A percentile compares a stretch with the other conserved stretches of the same genome.
Evolutionary conservation across 1,140 invertebrate species (phyloP).

Genomic region (Neodiprion virginianus): DNA sequence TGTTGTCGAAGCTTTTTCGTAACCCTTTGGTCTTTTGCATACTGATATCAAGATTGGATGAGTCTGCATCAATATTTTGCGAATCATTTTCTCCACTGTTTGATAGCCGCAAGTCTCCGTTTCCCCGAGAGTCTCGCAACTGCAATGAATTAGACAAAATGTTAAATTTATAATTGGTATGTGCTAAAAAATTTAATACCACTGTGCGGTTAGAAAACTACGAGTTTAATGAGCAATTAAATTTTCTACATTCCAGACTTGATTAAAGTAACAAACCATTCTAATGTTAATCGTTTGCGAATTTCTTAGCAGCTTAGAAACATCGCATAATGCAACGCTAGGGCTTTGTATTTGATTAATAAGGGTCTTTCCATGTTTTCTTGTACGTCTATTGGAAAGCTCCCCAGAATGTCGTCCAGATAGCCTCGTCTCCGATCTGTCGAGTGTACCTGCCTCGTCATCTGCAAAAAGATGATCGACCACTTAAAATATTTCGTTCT

Average conservation of each 20-base stretch:
- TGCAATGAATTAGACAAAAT: background rate
- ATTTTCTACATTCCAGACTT: constrained; percentile 9
- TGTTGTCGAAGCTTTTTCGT: background rate
- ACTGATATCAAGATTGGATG: background rate
- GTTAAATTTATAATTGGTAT: no score
- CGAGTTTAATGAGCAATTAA: background rate
- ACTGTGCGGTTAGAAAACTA: no score
- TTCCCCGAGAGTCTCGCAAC: background rate
- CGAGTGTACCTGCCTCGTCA: background rate
- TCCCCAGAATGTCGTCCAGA: background rate
- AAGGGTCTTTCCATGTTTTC: background rate
- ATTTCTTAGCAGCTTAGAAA: constrained; percentile 50
- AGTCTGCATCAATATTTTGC: background rate
- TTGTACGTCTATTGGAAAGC: background rate
- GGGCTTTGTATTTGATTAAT: constrained; percentile 36
- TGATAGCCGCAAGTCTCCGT: background rate
- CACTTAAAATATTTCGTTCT: no score
- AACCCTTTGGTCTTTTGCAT: background rate
- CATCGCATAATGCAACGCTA: constrained; percentile 49
- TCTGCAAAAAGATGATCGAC: background rate
- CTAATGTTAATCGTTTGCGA: constrained; percentile 49
- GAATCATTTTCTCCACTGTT: background rate
- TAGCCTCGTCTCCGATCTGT: background rate
- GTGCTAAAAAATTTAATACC: no score
- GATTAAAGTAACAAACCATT: constrained; percentile 35